Evolutionary conservation across 2,113 vertebrate species (phyloP).

Genomic region (Aphyosemion australe): DNA sequence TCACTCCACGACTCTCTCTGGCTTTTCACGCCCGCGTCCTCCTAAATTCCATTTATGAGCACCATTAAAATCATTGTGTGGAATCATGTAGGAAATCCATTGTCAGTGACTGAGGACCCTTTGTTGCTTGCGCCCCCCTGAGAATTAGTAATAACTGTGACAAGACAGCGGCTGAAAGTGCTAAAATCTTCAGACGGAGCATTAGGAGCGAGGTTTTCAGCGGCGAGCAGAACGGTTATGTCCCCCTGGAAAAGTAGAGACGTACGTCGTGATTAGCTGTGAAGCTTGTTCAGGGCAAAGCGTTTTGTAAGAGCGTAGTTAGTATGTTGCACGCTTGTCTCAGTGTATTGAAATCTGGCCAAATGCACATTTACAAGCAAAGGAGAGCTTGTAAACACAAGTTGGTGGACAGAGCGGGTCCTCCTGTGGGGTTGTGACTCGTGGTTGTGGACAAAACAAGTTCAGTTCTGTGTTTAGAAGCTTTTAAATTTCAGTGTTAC

Average conservation of each 20-base stretch:
- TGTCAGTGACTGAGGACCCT: conserved; percentile 41
- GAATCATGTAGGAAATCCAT: conserved; percentile 75
- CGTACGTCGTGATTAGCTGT: conserved; percentile 4
- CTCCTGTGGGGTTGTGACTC: conserved; percentile 2
- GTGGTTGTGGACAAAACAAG: neutral
- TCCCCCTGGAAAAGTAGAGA: neutral
- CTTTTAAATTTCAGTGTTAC: too few species aligned
- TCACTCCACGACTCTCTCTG: conserved; percentile 33
- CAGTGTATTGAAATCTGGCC: conserved; percentile 50
- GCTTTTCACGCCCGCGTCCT: conserved; percentile 58
- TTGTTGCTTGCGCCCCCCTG: conserved; percentile 42
- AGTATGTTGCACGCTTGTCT: conserved; percentile 44
- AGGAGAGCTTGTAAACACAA: conserved; percentile 37
- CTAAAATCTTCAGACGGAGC: conserved; percentile 49
- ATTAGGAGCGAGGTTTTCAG: conserved; percentile 31
- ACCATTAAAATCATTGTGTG: conserved; percentile 75
- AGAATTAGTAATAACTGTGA: conserved; percentile 67
- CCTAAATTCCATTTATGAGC: conserved; percentile 68
- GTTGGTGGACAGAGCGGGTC: conserved; percentile 28
- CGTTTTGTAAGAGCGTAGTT: conserved; percentile 21
- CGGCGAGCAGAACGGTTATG: conserved; percentile 13
- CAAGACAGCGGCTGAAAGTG: conserved; percentile 37
- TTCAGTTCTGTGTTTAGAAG: too few species aligned
- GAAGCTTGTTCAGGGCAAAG: conserved; percentile 19
- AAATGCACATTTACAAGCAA: conserved; percentile 14